Base-by-base conservation (phyloP, 2,797 vertebrate species). In the Gambelia wislizenii region DNA sequence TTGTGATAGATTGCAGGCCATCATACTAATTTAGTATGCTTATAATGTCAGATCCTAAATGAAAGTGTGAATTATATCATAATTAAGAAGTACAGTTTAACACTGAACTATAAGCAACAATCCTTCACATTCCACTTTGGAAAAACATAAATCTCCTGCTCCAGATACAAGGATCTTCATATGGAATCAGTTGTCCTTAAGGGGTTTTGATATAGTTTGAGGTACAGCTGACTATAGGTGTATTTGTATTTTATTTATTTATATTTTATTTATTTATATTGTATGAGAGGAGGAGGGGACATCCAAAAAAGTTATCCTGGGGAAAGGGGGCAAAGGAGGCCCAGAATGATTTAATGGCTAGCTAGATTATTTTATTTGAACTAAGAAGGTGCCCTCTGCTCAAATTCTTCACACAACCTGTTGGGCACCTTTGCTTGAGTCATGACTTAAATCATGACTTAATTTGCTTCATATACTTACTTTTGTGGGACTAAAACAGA, bases 11-110 rank as follows among this genome's bases (percentile, higher is more conserved):
- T 93, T 92, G 89, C 80, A 93, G 80, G 42, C 85, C 87, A 92
- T 95, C 87, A 89, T 87, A 33, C 39, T 72, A 94, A 94, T 93
- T 95, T 92, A 92, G 92, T 92, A 87, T 93, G 88, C 93, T 95
- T 95, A 92, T 87, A 89, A 84, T 91, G 94, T 92, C 95, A 94
- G 82, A 90, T 92, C 86, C 89, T 64, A 92, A 84, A 90, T 39
- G 67, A 92, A 95, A 93, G 44, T 76, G 85, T 91, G 93, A 89
- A 94, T 79, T 67, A 85, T 85, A 84, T 89, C 84, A 80, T 94
- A 94, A 95, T 95, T 94, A 94, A 67, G 88, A 93, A 91, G 72
- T 42, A 70, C 47, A 85, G 81, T 85, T 87, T 94, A 90, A 74
- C 59, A 88, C 59, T 74, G 84, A 92, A 93, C 74, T 39, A 52